These are phyloP conservation scores for Pectinophora gossypiella DNA, from an alignment of 1,140 invertebrate genomes.

Conservation along the genomic window DNA sequence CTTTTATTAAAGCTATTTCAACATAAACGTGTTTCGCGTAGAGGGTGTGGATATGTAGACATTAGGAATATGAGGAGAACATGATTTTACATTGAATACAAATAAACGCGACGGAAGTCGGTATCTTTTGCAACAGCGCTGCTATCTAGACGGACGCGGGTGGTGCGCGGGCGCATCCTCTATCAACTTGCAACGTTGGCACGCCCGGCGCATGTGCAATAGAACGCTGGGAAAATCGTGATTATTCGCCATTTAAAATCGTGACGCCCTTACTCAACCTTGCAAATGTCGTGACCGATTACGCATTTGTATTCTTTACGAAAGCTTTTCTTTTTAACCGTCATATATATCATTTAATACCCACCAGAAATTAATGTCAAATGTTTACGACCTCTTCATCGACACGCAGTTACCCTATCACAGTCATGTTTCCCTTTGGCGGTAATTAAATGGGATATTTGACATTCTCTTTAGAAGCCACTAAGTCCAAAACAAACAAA, in stretches of 20 bases:
- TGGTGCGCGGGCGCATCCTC: slow-evolving; percentile 5
- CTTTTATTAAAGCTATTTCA: too few relatives aligned
- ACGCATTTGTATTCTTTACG: neutral
- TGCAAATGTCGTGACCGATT: slow-evolving; percentile 10
- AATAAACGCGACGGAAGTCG: slow-evolving; percentile 11
- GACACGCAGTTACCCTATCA: slow-evolving; percentile 38
- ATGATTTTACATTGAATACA: neutral
- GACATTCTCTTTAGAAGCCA: slow-evolving; percentile 35
- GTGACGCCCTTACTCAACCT: slow-evolving; percentile 25
- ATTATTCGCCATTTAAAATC: slow-evolving; percentile 12
- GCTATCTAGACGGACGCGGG: slow-evolving; percentile 11
- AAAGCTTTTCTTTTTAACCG: neutral
- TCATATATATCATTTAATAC: neutral
- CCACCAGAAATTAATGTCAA: slow-evolving; percentile 29
- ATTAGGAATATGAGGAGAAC: neutral
- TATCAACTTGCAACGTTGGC: slow-evolving; percentile 4
- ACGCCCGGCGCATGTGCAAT: slow-evolving; percentile 9
- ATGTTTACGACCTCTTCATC: slow-evolving; percentile 28
- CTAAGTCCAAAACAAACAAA: slow-evolving; percentile 34
- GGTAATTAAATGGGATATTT: slow-evolving; percentile 38
- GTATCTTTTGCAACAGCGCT: slow-evolving; percentile 7
- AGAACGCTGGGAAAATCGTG: slow-evolving; percentile 21
- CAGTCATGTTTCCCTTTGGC: slow-evolving; percentile 38
- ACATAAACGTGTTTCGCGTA: too few relatives aligned
- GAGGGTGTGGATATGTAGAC: too few relatives aligned